Evolutionary conservation across 2,113 vertebrate species (phyloP).

Genomic region (Ophthalmolycus amberensis): DNA sequence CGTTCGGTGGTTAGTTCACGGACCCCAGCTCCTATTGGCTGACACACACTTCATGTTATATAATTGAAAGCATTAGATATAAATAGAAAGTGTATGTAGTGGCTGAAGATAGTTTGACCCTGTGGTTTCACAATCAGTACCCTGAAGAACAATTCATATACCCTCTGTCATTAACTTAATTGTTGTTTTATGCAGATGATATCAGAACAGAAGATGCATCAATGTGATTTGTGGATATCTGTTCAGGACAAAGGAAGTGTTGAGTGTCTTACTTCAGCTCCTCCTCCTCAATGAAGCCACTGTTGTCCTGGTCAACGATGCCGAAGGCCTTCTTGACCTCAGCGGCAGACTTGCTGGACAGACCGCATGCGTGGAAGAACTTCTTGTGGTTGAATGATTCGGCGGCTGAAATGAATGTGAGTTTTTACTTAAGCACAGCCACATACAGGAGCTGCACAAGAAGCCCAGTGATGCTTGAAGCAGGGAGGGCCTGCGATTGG

Average conservation of each 20-base stretch:
- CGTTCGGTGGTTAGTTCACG: neutral
- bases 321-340: conserved; percentile 85
- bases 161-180: neutral
- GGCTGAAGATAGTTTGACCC: conserved; percentile 26
- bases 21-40: neutral
- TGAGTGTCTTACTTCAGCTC: conserved; percentile 83
- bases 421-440: neutral
- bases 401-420: conserved; percentile 71
- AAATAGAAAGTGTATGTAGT: neutral
- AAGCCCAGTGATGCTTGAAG: neutral
- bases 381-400: conserved; percentile 85
- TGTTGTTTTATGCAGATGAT: neutral
- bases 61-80: neutral
- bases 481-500: neutral
- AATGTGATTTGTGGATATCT: neutral
- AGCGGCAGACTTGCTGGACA: conserved; percentile 79
- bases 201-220: neutral
- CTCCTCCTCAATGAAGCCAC: conserved; percentile 88
- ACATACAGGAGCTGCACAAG: neutral
- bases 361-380: conserved; percentile 85
- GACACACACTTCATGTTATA: neutral
- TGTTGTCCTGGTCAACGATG: conserved; percentile 89
- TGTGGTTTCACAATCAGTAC: neutral
- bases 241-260: neutral
- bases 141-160: neutral